Evolutionary conservation across 2,797 vertebrate species (phyloP).

Genomic region (Diplodus puntazzo): DNA sequence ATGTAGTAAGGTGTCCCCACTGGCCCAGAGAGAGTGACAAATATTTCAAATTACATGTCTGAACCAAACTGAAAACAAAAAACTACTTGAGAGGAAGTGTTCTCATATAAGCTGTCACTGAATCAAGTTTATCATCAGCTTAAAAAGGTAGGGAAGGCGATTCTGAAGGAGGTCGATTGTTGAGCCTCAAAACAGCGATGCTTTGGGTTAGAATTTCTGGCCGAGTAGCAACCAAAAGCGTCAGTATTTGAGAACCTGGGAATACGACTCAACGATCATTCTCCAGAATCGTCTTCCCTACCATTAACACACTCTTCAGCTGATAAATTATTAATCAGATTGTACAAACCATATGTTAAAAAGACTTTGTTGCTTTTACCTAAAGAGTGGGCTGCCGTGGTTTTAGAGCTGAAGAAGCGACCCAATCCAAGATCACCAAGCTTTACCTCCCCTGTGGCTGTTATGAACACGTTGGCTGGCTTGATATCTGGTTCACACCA

Average conservation of each 20-base stretch:
- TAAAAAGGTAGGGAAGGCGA: background rate
- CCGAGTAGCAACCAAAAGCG: too few species aligned
- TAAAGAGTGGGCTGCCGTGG: slow-evolving; percentile 95
- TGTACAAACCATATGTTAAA: background rate
- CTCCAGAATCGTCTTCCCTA: too few species aligned
- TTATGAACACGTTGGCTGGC: slow-evolving; percentile 97
- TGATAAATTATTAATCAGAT: background rate
- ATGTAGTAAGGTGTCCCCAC: slow-evolving; percentile 97
- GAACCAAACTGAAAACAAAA: background rate
- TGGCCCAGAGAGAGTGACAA: slow-evolving; percentile 78
- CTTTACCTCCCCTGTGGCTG: slow-evolving; percentile 96
- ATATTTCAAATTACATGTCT: background rate
- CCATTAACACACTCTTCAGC: too few species aligned
- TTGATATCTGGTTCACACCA: slow-evolving; percentile 89
- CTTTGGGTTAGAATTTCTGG: too few species aligned
- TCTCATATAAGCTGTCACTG: background rate
- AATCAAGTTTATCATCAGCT: background rate
- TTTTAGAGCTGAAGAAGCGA: slow-evolving; percentile 97
- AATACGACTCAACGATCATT: too few species aligned
- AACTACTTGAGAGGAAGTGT: background rate
- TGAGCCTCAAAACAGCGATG: too few species aligned
- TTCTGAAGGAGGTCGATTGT: too few species aligned
- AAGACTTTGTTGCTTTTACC: slow-evolving; percentile 81
- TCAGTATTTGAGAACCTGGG: too few species aligned
- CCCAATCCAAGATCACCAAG: slow-evolving; percentile 95